Percentiles rank a stretch among this genome's conserved stretches.
Conservation (phyloP, 2,888 invertebrate genomes). For the Coenonympha arcania region DNA sequence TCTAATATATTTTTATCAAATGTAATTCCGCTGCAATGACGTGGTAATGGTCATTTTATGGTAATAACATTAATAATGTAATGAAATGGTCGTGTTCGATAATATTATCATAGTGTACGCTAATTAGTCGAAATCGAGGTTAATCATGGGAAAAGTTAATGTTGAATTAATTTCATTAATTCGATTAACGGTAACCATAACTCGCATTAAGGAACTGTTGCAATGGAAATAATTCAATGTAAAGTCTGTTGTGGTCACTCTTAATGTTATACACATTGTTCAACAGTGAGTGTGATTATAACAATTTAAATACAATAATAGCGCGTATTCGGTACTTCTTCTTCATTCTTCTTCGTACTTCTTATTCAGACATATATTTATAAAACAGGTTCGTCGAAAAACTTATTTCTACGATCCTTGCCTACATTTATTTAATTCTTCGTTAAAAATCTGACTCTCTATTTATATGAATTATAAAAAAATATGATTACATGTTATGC, state of each 20-base stretch:
- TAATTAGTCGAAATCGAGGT: conserved; percentile 24
- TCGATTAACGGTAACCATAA: conserved; percentile 16
- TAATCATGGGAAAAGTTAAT: conserved; percentile 26
- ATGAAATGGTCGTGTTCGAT: conserved; percentile 24
- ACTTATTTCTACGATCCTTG: too few relatives aligned
- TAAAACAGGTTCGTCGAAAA: too few relatives aligned
- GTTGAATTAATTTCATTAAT: conserved; percentile 19
- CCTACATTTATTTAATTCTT: too few relatives aligned
- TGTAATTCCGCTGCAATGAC: conserved; percentile 19
- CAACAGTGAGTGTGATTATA: too few relatives aligned
- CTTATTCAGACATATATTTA: too few relatives aligned
- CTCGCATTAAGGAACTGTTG: conserved; percentile 14
- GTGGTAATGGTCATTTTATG: conserved; percentile 28
- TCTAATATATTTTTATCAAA: conserved; percentile 21
- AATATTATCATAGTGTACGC: conserved; percentile 22
- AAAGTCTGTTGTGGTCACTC: conserved; percentile 1
- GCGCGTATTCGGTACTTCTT: too few relatives aligned
- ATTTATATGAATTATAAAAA: too few relatives aligned
- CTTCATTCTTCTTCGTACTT: too few relatives aligned
- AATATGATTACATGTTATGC: too few relatives aligned
- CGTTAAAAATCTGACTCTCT: too few relatives aligned
- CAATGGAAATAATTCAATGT: conserved; percentile 1
- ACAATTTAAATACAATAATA: too few relatives aligned
- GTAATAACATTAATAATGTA: conserved; percentile 26
- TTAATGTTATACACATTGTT: background rate